Base-by-base conservation (phyloP, 1,140 invertebrate species). In the Antheraea pernyi region DNA sequence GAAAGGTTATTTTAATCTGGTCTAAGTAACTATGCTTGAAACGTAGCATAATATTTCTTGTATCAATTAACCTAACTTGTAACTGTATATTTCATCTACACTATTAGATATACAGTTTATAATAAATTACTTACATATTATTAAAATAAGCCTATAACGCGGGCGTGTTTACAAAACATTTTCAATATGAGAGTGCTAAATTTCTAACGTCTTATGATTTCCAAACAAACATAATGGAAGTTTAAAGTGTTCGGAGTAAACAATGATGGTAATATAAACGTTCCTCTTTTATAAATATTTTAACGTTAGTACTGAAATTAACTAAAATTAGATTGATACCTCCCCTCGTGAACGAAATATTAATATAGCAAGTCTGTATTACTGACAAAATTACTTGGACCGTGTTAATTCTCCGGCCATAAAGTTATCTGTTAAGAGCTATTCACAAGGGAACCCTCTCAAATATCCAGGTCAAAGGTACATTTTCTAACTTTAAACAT, bases 381-480 rank as follows among this genome's bases (percentile, higher is more conserved):
- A 77, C 76, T 71, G 53, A 73, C 72, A 63, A 80, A 83, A 85
- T 83, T 82, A 76, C 78, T 83, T 79, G 77, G 79, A 84, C 78
- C 81, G 78, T 79, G 75, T 84, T 84, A 81, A 85, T 85, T 86
- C 78, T 71, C 61, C 71, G 67, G 78, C 76, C 77, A 81, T 76
- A 81, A 82, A 86, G 80, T 83, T 86, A 87, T 83, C 85, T 86
- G 82, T 83, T 78, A 75, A 78, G 69, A 77, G 68, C 36, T 59
- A 70, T 53, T 79, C 79, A 71, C 75, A 30, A 10, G 72, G 69
- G 79, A 75, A 53, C 60, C 69, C 72, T 80, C 75, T 81, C 81
- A 82, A 78, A 78, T 74, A 80, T 81, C 79, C 73, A 74, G 81
- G 76, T 70, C 75, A 73, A 76, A 79, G 73, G 37, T 76, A 82